Base-by-base conservation (phyloP, 2,888 invertebrate species). In the Malachius bipustulatus region DNA sequence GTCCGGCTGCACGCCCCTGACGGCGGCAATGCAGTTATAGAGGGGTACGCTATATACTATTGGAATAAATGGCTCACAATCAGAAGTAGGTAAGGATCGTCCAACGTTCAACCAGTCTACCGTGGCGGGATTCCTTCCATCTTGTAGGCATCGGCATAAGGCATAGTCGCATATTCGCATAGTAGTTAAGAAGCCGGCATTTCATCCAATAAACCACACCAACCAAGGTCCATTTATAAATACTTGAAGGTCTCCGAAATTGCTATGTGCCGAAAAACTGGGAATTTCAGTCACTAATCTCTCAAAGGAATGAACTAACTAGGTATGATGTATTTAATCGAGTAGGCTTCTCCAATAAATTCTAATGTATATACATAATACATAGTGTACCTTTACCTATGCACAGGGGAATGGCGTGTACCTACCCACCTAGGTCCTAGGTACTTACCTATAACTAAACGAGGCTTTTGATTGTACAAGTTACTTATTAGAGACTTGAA, bases 271-370 rank as follows among this genome's bases (percentile, higher is more conserved):
- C 48, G 46, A 42, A 42, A 45, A 42, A 49, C 45, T 49, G 51
- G 55, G 50, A 45, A 48, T 51, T 52, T 62, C 65, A 65, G 66
- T 65, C 62, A 68, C 72, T 68, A 66, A 71, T 68, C 69, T 69
- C 63, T 64, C 67, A 61, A 66, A 72, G 77, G 71, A 73, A 77
- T 77, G 76, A 70, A 71, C 70, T 78, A 79, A 78, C 78, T 78
- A 74, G 6, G 24, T 19, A 6, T 69, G 74, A 57, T 58, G 56
- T 56, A 56, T 59, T 59, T 56, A n/a, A n/a, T n/a, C n/a, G n/a
- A 55, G 56, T 60, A 58, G 55, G 55, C 53, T 57, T 54, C 55
- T 53, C 52, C 55, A 55, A 52, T 54, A 52, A 55, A 37, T 57
- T 54, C 51, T 56, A 55, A 52, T 53, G 54, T 56, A 52, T 57